Percentiles rank a stretch among this genome's conserved stretches.
Conservation (phyloP, 2,113 vertebrate genomes). For the Danionella cerebrum region DNA sequence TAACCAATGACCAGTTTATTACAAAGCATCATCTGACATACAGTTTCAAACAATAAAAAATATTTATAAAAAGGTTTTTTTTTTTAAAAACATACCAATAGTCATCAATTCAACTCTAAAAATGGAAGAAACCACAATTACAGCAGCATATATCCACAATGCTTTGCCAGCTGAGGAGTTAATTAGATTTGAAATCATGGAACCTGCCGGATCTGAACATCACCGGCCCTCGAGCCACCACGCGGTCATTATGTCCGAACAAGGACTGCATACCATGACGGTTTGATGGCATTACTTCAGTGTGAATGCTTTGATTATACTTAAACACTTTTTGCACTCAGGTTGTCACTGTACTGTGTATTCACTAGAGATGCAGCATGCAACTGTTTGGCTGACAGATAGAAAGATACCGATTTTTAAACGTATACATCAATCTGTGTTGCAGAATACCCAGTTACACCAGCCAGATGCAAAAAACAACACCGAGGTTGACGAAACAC, state of each 20-base stretch:
- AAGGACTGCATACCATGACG: neutral
- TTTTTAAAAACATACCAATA: constrained; percentile 25
- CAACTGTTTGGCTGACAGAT: neutral
- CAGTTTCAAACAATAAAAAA: constrained; percentile 39
- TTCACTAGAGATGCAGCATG: constrained; percentile 40
- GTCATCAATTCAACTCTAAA: constrained; percentile 16
- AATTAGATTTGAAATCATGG: no score
- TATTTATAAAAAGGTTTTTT: constrained; percentile 34
- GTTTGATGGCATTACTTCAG: constrained; percentile 6
- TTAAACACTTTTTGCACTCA: constrained; percentile 33
- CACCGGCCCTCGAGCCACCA: no score
- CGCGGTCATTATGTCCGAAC: neutral
- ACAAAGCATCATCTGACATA: constrained; percentile 38
- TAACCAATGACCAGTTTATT: constrained; percentile 31
- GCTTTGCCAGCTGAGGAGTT: no score
- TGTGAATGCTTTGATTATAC: constrained; percentile 8
- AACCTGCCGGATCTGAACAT: neutral
- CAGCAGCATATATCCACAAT: neutral
- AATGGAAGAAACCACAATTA: constrained; percentile 21
- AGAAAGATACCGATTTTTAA: neutral
- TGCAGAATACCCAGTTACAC: constrained; percentile 14
- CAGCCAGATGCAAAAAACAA: constrained; percentile 22
- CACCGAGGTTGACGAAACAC: neutral
- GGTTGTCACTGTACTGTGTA: constrained; percentile 13
- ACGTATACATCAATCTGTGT: neutral